Conservation (phyloP, 2,113 vertebrate species). For the Tangachromis dhanisi region DNA sequence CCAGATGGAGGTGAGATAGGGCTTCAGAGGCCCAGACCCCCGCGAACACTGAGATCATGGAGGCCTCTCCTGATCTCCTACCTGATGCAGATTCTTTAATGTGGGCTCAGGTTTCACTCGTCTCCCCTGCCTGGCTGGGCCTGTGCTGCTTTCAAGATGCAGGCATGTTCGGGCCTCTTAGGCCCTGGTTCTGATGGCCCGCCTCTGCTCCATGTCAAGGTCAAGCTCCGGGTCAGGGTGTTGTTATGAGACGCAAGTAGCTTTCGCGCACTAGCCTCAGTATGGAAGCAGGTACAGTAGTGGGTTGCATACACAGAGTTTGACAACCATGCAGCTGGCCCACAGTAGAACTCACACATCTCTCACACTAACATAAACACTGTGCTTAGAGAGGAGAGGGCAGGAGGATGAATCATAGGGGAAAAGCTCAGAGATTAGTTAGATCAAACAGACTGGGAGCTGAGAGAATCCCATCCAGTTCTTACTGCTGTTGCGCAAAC, state of each 20-base stretch:
- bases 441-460: slow-evolving; percentile 4
- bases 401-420: neutral
- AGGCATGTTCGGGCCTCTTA: slow-evolving; percentile 29
- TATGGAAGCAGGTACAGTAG: slow-evolving; percentile 3
- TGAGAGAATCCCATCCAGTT: slow-evolving; percentile 43
- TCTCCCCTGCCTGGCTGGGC: slow-evolving; percentile 58
- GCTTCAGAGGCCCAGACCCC: slow-evolving; percentile 63
- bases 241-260: slow-evolving; percentile 7
- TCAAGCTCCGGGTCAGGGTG: slow-evolving; percentile 41
- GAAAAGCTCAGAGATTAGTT: slow-evolving; percentile 25
- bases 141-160: slow-evolving; percentile 51
- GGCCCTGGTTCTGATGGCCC: slow-evolving; percentile 10
- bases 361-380: slow-evolving; percentile 30
- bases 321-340: slow-evolving; percentile 12
- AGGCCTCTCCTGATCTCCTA: slow-evolving; percentile 66
- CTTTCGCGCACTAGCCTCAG: neutral
- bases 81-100: slow-evolving; percentile 70
- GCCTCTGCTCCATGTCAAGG: neutral
- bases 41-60: slow-evolving; percentile 67
- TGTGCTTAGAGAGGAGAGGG: neutral
- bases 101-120: slow-evolving; percentile 67
- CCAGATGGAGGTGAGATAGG: slow-evolving; percentile 76
- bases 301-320: neutral
- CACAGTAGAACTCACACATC: slow-evolving; percentile 16
- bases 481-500: slow-evolving; percentile 58